Conservation (phyloP, 2,113 vertebrate genomes). For the Rattus rattus region DNA sequence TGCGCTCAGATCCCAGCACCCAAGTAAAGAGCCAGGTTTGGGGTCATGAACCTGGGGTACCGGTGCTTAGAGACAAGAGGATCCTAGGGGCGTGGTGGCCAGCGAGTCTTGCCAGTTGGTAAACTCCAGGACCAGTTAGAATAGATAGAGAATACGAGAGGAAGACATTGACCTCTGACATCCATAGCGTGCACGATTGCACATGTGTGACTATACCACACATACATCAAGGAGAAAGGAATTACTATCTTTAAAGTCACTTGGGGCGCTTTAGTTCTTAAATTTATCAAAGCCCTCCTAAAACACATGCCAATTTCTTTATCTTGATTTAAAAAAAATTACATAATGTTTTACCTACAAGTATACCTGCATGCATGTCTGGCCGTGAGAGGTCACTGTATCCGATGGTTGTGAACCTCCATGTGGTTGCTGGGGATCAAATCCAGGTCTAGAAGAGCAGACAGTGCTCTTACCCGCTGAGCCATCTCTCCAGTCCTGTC, state of each 20-base stretch:
- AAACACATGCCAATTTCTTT: conserved; percentile 4
- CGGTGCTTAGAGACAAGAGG: not conserved
- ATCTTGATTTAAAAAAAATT: not conserved
- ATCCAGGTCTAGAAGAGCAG: not conserved
- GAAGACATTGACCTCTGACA: not conserved
- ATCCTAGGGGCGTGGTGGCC: not conserved
- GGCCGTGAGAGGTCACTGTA: not conserved
- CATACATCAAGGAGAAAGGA: not conserved
- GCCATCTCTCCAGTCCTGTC: not conserved
- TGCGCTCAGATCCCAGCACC: not conserved
- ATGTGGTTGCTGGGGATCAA: not conserved
- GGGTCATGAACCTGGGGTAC: not conserved
- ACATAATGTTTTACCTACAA: not conserved
- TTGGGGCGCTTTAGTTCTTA: conserved; percentile 10
- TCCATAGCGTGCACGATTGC: not conserved
- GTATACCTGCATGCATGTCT: not conserved
- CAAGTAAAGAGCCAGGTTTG: not conserved
- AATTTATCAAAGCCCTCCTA: conserved; percentile 7
- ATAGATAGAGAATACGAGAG: not conserved
- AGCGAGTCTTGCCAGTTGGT: not conserved
- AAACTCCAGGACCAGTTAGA: not conserved
- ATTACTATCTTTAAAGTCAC: conserved; percentile 38
- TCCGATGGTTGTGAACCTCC: not conserved
- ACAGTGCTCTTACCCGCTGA: not conserved
- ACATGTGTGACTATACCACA: not conserved